Base-by-base conservation (phyloP, 53 echinoderm and acorn worm genomes). In the Holothuria leucospilota region DNA sequence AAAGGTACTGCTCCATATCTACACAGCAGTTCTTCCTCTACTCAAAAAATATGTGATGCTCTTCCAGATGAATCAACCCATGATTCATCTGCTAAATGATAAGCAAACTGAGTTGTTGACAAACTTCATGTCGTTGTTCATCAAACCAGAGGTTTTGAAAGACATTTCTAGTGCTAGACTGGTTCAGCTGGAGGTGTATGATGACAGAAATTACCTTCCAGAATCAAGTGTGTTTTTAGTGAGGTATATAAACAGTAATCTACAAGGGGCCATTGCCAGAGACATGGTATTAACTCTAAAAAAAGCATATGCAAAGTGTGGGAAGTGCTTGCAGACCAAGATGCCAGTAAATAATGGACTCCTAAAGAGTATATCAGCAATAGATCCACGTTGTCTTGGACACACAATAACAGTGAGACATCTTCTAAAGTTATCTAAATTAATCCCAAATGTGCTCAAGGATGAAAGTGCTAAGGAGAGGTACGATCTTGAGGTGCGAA, bases 331-430 rank as follows among this genome's bases (percentile, higher is more conserved):
- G 28, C 88, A 88, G 59, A 77, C 60, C 16, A 91, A 91, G 77
- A 91, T 88, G 92, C 88, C 88, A n/a, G 38, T 88, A 25, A 91
- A 91, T 59, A 91, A 91, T 27, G 2, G 13, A 11, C 64, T 85
- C 21, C 23, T 88, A 40, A 88, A 63, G 77, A 28, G 64, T 62
- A 62, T 88, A 21, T 88, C 88, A 67, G 85, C 88, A 20, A 68
- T 88, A 27, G 88, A 91, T 61, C 92, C 88, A 85, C 28, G 61
- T 11, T 91, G 92, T 77, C 84, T 85, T 23, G 92, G 92, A n/a
- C 88, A 88, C 51, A 61, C 92, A 24, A 24, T 63, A 14, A 91
- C 92, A 77, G 46, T 88, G 51, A 85, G 56, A 18, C 25, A 77
- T 64, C 39, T 87, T 15, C 29, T 87, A 59, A 91, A 81, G 84